Evolutionary conservation across 53 echinoderm and acorn worm genomes (phyloP).

Genomic region (Zoroaster sp.): DNA sequence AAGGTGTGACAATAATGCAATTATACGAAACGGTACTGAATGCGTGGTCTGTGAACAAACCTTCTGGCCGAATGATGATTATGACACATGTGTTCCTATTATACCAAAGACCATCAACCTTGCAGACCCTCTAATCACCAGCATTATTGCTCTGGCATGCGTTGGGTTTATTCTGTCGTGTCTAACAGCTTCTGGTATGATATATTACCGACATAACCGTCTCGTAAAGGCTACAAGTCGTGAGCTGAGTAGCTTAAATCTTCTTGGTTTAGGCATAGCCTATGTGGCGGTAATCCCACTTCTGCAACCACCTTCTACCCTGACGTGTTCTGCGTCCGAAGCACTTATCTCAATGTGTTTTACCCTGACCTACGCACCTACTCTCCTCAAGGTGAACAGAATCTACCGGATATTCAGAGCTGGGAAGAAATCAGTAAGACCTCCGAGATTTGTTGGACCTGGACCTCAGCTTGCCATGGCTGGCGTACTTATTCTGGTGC

Average conservation of each 20-base stretch:
- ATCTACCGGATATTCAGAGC: conserved; percentile 71
- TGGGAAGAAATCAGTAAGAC: conserved; percentile 46
- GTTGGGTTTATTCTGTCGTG: conserved; percentile 14
- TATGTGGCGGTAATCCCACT: conserved; percentile 48
- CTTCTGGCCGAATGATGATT: conserved; percentile 48
- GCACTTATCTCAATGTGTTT: conserved; percentile 58
- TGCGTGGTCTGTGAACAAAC: conserved; percentile 38
- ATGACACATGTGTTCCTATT: conserved; percentile 37
- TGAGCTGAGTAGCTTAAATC: conserved; percentile 62
- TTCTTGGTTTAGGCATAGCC: conserved; percentile 59
- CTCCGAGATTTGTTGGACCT: conserved; percentile 63
- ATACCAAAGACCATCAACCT: conserved; percentile 9
- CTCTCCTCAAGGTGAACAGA: conserved; percentile 62
- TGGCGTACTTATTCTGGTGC: conserved; percentile 32
- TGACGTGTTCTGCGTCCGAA: conserved; percentile 35
- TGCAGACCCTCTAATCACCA: conserved; percentile 35
- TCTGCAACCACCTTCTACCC: conserved; percentile 37
- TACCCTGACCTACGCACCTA: conserved; percentile 66
- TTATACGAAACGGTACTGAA: conserved; percentile 26
- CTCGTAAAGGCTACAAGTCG: conserved; percentile 71
- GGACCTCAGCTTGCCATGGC: conserved; percentile 46
- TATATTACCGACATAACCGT: conserved; percentile 43
- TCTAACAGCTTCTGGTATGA: conserved; percentile 29
- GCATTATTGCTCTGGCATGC: conserved; percentile 24
- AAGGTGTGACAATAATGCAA: conserved; percentile 30